phyloP scores from a whole-genome alignment of 2,888 invertebrate species.

The Drosophila suboccidentalis region DNA sequence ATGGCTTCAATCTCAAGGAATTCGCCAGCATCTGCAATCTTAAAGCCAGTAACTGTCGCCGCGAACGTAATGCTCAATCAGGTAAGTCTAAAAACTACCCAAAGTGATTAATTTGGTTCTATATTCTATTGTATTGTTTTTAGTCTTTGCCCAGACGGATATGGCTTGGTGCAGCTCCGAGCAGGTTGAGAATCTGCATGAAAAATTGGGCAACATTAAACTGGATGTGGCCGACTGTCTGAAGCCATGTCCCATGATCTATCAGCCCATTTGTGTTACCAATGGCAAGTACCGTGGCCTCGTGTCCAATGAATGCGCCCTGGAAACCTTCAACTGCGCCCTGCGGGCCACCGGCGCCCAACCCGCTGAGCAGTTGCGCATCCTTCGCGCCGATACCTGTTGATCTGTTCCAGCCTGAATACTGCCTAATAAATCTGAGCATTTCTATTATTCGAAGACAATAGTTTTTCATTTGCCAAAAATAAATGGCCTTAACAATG shows the following conservation, averaged over 20 bases:
- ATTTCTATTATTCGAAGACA: background rate
- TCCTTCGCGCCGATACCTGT: conserved; percentile 60
- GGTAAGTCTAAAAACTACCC: conserved; percentile 50
- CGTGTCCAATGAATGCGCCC: conserved; percentile 71
- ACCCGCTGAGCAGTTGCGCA: conserved; percentile 50
- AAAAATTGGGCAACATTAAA: conserved; percentile 59
- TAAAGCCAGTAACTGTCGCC: conserved; percentile 74
- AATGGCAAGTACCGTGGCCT: conserved; percentile 80
- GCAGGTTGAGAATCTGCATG: conserved; percentile 59
- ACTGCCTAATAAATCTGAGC: background rate
- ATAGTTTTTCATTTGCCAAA: conserved; percentile 28
- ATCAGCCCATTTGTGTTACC: conserved; percentile 79
- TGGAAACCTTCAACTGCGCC: conserved; percentile 77
- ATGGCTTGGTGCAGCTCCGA: conserved; percentile 82
- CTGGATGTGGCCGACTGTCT: conserved; percentile 64
- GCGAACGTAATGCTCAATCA: conserved; percentile 53
- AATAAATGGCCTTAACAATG: conserved; percentile 8
- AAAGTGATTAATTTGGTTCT: background rate
- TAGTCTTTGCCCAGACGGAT: conserved; percentile 69
- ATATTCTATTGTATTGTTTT: background rate
- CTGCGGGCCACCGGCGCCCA: conserved; percentile 45
- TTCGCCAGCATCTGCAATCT: conserved; percentile 77
- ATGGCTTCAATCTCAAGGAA: conserved; percentile 73
- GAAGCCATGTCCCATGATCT: conserved; percentile 79
- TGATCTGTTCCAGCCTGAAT: conserved; percentile 12